Evolutionary conservation across 2,113 vertebrate species (phyloP), one percentile per base, ranked within the genome.

Genomic region (Campylomormyrus tamandua): DNA sequence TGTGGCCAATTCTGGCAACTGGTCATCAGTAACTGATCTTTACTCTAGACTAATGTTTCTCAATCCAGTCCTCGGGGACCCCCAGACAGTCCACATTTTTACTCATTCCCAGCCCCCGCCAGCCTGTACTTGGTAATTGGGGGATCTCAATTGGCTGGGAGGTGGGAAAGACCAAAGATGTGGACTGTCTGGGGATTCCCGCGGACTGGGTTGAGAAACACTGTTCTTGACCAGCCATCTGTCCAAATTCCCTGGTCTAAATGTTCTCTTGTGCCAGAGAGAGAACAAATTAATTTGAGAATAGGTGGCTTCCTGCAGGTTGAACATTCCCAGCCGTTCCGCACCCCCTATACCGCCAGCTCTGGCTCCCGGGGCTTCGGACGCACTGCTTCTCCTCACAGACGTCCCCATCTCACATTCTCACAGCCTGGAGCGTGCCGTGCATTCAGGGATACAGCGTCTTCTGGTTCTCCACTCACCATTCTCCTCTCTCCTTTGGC

Each of bases 371-470:
- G 3, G 21, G n/a, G 9, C 13, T 31, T 15, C 3, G 70, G 70
- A 17, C 31, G 3, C 31, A 17, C 70, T 39, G 70, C 70, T 77
- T 77, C 70, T 52, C 15, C 49, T 87, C 49, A 9, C 27, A 50
- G 46, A 53, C 15, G 24, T 3, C 13, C 39, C 42, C 87, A 52
- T n/a, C 49, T 35, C 50, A 9, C 85, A 53, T 53, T 87, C 4
- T 31, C 45, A 70, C 87, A 88, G 87, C 62, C 87, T 88, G 62
- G 62, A 66, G 45, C n/a, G 56, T 74, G 87, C 87, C 62, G 58
- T 88, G 35, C 52, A 88, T 88, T 88, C 87, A 88, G 87, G 87
- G 87, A 88, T 88, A 88, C 56, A 88, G 87, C 21, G 13, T 88
- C 87, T 88, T 74, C 87, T 74, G 87, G 80, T 62, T 89, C 80